Percentiles rank a stretch among this genome's conserved stretches.
Conservation (phyloP, 2,113 vertebrate species). For the Agapornis roseicollis region DNA sequence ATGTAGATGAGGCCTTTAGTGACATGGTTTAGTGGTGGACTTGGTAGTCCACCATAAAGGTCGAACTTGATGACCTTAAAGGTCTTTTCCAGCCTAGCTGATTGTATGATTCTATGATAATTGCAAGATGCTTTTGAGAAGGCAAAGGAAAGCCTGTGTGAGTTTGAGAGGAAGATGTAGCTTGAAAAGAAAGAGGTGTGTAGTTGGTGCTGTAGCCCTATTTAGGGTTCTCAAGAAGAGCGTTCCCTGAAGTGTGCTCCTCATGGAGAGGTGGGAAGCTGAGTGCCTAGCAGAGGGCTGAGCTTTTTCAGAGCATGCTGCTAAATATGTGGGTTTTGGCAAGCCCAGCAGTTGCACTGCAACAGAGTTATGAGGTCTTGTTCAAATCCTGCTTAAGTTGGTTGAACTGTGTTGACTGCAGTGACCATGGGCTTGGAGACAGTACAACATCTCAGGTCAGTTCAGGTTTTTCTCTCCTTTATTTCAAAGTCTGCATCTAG, state of each 20-base stretch:
- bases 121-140: neutral
- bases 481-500: neutral
- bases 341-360: neutral
- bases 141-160: neutral
- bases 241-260: neutral
- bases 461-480: neutral
- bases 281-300: neutral
- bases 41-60: too few species aligned
- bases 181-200: neutral
- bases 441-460: neutral
- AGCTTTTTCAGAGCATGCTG: neutral
- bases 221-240: neutral
- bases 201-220: neutral
- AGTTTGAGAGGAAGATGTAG: neutral
- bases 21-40: too few species aligned
- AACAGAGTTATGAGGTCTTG: neutral
- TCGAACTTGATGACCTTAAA: too few species aligned
- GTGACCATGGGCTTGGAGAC: neutral
- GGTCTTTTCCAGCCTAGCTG: too few species aligned
- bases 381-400: neutral
- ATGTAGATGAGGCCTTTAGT: too few species aligned
- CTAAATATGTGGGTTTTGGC: neutral
- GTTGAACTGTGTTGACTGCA: neutral
- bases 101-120: too few species aligned
- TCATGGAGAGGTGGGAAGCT: neutral